A percentile compares a stretch with the other conserved stretches of the same genome.
phyloP scores from a whole-genome alignment of 2,888 invertebrate species.

The Agrotis puta region DNA sequence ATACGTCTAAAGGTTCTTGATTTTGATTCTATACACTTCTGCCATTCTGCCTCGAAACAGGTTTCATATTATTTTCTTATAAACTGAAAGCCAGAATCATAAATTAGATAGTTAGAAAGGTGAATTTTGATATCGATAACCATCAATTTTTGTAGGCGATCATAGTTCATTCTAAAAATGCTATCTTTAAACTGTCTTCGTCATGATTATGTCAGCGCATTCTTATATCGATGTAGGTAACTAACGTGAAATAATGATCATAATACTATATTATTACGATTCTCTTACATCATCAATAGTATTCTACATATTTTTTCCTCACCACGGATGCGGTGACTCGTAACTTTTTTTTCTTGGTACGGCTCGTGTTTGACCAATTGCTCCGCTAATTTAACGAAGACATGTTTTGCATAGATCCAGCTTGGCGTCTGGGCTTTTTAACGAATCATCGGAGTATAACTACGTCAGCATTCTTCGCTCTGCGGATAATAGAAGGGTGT shows the following conservation, averaged over 20 bases:
- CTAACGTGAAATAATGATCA: constrained; percentile 40
- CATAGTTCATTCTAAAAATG: neutral
- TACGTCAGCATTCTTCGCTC: too few species aligned
- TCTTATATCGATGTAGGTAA: constrained; percentile 28
- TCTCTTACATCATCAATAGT: constrained; percentile 45
- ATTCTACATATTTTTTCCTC: constrained; percentile 39
- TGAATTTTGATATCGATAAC: neutral
- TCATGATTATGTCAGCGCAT: constrained; percentile 47
- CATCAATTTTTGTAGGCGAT: neutral
- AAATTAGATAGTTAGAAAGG: neutral
- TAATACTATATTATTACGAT: constrained; percentile 35
- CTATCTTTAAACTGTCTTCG: constrained; percentile 10
- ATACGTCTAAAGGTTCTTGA: too few species aligned
- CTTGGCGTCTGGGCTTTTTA: too few species aligned
- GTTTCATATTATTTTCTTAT: neutral
- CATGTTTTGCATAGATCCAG: too few species aligned
- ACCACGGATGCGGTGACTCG: constrained; percentile 18
- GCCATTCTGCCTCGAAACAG: neutral
- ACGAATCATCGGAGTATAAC: too few species aligned
- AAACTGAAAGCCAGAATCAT: neutral
- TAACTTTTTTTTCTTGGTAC: constrained; percentile 5
- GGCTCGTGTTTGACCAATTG: neutral
- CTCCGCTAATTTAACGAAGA: neutral
- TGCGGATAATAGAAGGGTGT: too few species aligned
- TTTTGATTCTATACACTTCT: neutral